A percentile compares a stretch with the other conserved stretches of the same genome.
Evolutionary conservation across 2,797 vertebrate genomes (phyloP).

Genomic region (Tiaroga cobitis): DNA sequence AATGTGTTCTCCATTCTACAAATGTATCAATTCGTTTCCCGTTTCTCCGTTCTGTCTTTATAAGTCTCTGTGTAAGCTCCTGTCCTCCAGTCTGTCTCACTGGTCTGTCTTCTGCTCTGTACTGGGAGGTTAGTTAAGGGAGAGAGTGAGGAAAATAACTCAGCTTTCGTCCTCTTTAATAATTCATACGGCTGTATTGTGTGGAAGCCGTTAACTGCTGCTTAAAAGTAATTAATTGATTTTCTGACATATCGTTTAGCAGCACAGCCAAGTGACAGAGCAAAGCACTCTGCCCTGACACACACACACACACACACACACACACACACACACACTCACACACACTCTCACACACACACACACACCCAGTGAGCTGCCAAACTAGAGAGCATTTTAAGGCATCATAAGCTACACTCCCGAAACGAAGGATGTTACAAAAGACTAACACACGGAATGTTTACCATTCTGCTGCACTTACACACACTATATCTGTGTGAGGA

Average conservation of each 20-base stretch:
- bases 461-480: not conserved
- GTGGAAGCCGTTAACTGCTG: constrained; percentile 91
- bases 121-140: constrained; percentile 69
- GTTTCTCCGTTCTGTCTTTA: not conserved
- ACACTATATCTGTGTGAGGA: constrained; percentile 2
- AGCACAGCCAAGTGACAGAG: constrained; percentile 80
- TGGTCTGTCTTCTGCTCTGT: not conserved
- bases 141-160: constrained; percentile 66
- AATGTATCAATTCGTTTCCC: not conserved
- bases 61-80: not conserved
- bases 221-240: constrained; percentile 99
- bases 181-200: constrained; percentile 90
- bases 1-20: not conserved
- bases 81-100: not conserved
- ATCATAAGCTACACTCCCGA: no score
- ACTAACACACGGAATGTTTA: constrained; percentile 21
- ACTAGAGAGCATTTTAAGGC: no score
- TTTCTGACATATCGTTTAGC: constrained; percentile 99
- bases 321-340: not conserved
- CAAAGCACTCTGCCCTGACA: constrained; percentile 55
- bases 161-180: constrained; percentile 85
- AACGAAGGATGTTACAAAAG: no score
- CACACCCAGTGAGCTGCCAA: no score
- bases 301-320: constrained; percentile 59
- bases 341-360: no score